Base-by-base conservation (phyloP, 2,113 vertebrate genomes). In the Aix galericulata region DNA sequence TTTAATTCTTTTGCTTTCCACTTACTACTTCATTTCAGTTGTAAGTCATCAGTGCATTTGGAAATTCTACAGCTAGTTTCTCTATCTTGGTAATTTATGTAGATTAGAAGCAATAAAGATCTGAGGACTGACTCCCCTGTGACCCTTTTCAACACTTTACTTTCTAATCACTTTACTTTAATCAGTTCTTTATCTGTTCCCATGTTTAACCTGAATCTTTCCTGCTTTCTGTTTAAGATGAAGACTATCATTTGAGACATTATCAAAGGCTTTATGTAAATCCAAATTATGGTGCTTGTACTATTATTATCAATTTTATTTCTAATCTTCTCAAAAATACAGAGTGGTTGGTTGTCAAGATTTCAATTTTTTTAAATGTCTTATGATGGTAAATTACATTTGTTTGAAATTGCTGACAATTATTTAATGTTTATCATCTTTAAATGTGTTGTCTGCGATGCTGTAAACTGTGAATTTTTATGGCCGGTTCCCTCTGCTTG, bases 131-230 rank as follows among this genome's bases (percentile, higher is more conserved):
- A 78, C 81, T 95, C 95, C 93, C 91, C 68, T 92, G 94, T 95
- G 94, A 92, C 94, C 82, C 40, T 93, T 95, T 88, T 92, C 92
- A 95, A 82, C 93, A 92, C 94, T 96, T 96, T 62, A 82, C 91
- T 95, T 95, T 96, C 71, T 95, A 96, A 96, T 95, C 94, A 95
- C 86, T 97, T 94, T 84, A 83, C 92, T 97, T 94, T 93, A 96
- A 97, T 97, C 91, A 97, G 93, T 95, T 95, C 89, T 96, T 95
- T 96, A 92, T 94, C 86, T 92, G 63, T 87, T 96, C 81, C 78
- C 71, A 58, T 95, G 93, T 96, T 96, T 91, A 96, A 96, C 93
- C 91, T 96, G 93, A 87, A 58, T 96, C 53, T 91, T 91, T 73
- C 78, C 59, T 94, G 86, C 58, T 89, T 96, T 95, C 84, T 69